phyloP scores from a whole-genome alignment of 2,113 vertebrate genomes.

The Pollachius pollachius region DNA sequence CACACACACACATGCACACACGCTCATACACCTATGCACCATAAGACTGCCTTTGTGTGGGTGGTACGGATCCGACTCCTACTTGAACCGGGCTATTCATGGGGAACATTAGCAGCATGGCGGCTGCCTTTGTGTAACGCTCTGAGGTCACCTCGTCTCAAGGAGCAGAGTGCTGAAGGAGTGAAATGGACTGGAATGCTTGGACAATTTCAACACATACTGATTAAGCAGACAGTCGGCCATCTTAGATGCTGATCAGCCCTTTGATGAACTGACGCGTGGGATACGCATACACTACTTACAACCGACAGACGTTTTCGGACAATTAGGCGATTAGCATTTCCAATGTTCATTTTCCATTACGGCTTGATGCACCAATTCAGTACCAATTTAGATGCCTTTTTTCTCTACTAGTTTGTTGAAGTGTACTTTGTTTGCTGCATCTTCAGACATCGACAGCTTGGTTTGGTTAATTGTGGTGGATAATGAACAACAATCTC shows the following conservation, averaged over 20 bases:
- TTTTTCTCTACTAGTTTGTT: not conserved
- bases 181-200: slow-evolving; percentile 30
- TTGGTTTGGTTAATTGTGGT: slow-evolving; percentile 26
- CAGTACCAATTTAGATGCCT: too few relatives aligned
- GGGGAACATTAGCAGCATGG: too few relatives aligned
- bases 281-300: slow-evolving; percentile 14
- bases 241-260: slow-evolving; percentile 37
- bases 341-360: slow-evolving; percentile 5
- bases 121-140: not conserved
- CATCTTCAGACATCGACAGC: slow-evolving; percentile 20
- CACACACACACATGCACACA: too few relatives aligned
- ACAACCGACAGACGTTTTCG: not conserved
- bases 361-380: slow-evolving; percentile 18
- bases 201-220: slow-evolving; percentile 36
- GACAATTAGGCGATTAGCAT: slow-evolving; percentile 11
- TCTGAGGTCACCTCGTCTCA: slow-evolving; percentile 27
- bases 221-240: slow-evolving; percentile 44
- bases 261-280: slow-evolving; percentile 34
- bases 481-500: slow-evolving; percentile 40
- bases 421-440: not conserved
- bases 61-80: too few relatives aligned
- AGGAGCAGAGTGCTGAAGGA: slow-evolving; percentile 22
- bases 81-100: too few relatives aligned
- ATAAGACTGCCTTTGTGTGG: too few relatives aligned
- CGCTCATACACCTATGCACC: too few relatives aligned